A percentile compares a stretch with the other conserved stretches of the same genome.
These are phyloP conservation scores for Conus ventricosus DNA, from an alignment of 1,140 invertebrate species.

Conservation along the genomic window DNA sequence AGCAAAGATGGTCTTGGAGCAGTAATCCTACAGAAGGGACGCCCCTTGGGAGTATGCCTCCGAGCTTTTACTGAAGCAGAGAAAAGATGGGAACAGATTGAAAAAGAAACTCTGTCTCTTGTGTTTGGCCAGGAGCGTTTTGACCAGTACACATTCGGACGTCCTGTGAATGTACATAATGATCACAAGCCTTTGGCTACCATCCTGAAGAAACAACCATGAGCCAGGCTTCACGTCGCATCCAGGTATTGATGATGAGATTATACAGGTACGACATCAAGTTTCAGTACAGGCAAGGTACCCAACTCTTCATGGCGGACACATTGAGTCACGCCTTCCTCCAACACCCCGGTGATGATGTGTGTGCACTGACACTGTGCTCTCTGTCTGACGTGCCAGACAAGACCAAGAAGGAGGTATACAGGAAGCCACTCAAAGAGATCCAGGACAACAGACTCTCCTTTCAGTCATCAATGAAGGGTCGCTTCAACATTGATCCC, in stretches of 20 bases:
- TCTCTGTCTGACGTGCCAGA: not conserved
- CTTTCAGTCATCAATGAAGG: not conserved
- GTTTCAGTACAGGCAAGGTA: conserved; percentile 44
- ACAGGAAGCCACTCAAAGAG: not conserved
- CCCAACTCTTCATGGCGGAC: conserved; percentile 45
- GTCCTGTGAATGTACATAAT: conserved; percentile 56
- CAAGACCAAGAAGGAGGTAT: not conserved
- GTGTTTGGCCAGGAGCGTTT: conserved; percentile 48
- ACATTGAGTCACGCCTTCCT: conserved; percentile 46
- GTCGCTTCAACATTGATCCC: not conserved
- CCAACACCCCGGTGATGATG: not conserved
- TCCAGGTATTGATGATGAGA: conserved; percentile 46
- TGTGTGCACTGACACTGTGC: not conserved
- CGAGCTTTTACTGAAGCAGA: conserved; percentile 72
- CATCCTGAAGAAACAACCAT: conserved; percentile 70
- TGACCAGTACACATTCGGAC: conserved; percentile 62
- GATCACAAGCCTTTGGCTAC: conserved; percentile 71
- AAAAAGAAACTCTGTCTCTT: conserved; percentile 71
- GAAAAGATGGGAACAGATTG: conserved; percentile 75
- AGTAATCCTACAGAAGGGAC: conserved; percentile 74
- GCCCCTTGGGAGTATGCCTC: conserved; percentile 75
- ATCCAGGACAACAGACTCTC: not conserved
- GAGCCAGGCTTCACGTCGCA: conserved; percentile 36
- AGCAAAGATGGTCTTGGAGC: conserved; percentile 70
- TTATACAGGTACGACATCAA: conserved; percentile 47